Base-by-base conservation (phyloP, 2,888 invertebrate species). In the Ichneumoninae sp. region DNA sequence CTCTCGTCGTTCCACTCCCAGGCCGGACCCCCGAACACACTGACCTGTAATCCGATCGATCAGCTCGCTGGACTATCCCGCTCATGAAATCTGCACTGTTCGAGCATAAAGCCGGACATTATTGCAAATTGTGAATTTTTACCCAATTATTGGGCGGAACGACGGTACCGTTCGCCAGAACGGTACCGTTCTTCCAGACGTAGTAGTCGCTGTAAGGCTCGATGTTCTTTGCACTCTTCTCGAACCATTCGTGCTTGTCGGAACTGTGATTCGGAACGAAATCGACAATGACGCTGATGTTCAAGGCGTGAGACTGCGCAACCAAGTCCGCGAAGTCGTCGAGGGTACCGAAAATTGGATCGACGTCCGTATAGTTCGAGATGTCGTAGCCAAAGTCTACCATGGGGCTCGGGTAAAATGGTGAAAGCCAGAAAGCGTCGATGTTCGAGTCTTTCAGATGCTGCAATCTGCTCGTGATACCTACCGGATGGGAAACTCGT, bases 361-460 rank as follows among this genome's bases (percentile, higher is more conserved):
- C 96, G 30, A 97, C 95, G 0, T 94, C 94, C 33, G 94, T 95
- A 90, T 95, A 97, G 91, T 97, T 95, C 0, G 96, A 94, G 69
- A 97, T 95, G 88, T 97, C 97, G 89, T 97, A 97, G 0, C 97
- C 97, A 88, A 96, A 97, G 91, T 97, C 97, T 1, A 95, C 94
- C 96, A 96, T 96, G 0, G 97, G 97, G 82, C 89, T 90, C 6
- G 87, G 83, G 90, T 93, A 95, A 77, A 97, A 96, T 0, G 97
- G 97, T 60, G 96, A 96, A 3, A 97, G 89, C 96, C 96, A 97
- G 0, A 96, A 94, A 0, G 96, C 96, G 0, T 95, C 95, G 1
- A 97, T 95, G 13, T 96, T 96, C 2, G 96, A 91, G 22, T 96
- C 96, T 50, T 95, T 95, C 65, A 97, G 92, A 89, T 97, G 96